These are phyloP conservation scores for Limnephilus lunatus DNA, from an alignment of 2,888 invertebrate species.

Conservation along the genomic window DNA sequence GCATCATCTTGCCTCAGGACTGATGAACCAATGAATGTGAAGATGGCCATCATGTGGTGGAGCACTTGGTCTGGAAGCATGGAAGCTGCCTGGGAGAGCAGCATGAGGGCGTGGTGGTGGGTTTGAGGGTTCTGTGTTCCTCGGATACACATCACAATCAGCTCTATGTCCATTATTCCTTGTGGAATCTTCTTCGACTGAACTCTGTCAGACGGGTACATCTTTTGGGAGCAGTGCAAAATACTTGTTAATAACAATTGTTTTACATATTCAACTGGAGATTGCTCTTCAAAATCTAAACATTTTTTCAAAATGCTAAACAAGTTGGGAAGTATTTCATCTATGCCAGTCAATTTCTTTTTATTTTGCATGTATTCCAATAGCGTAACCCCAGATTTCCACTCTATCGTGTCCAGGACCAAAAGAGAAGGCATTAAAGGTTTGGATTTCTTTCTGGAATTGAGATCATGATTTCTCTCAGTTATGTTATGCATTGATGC, in stretches of 20 bases:
- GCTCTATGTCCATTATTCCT: constrained; percentile 82
- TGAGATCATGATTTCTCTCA: constrained; percentile 71
- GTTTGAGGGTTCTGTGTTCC: constrained; percentile 96
- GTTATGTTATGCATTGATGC: constrained; percentile 78
- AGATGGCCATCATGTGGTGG: constrained; percentile 96
- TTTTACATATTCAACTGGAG: constrained; percentile 91
- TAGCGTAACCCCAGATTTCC: constrained; percentile 88
- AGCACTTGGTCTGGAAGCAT: constrained; percentile 90
- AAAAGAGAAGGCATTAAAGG: constrained; percentile 77
- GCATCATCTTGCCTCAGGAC: constrained; percentile 95
- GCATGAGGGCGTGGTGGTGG: constrained; percentile 93
- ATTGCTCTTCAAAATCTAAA: constrained; percentile 88
- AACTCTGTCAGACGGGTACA: constrained; percentile 71
- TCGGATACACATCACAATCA: constrained; percentile 92
- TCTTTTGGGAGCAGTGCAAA: constrained; percentile 83
- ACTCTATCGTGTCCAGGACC: constrained; percentile 81
- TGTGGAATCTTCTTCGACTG: constrained; percentile 74
- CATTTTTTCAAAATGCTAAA: constrained; percentile 89
- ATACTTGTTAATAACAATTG: constrained; percentile 89
- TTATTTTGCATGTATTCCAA: constrained; percentile 92
- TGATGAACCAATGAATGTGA: constrained; percentile 98
- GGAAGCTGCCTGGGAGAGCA: constrained; percentile 87
- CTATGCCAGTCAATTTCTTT: constrained; percentile 84
- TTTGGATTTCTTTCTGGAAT: constrained; percentile 73
- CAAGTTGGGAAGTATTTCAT: constrained; percentile 83